Evolutionary conservation across 2,888 invertebrate species (phyloP).

Genomic region (Hesperia comma): DNA sequence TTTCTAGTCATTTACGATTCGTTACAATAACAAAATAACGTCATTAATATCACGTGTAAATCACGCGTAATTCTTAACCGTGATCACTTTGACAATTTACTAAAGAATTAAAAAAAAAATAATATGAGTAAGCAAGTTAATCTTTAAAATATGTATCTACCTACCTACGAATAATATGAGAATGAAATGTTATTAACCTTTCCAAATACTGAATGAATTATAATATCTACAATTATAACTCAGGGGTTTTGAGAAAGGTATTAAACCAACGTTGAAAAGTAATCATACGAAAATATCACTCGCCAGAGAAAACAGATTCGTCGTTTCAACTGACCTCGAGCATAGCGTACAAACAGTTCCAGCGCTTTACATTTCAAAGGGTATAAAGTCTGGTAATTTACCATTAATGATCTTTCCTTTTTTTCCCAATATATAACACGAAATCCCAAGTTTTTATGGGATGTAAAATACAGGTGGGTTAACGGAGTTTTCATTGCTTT

Average conservation of each 20-base stretch:
- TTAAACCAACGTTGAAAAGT: conserved; percentile 14
- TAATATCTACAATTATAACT: too few relatives aligned
- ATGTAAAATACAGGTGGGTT: conserved; percentile 74
- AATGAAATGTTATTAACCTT: too few relatives aligned
- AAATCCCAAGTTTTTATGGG: conserved; percentile 74
- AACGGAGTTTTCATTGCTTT: conserved; percentile 77
- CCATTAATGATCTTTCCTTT: conserved; percentile 77
- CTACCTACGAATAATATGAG: too few relatives aligned
- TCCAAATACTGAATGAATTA: too few relatives aligned
- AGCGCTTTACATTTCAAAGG: conserved; percentile 69
- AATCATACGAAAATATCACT: conserved; percentile 32
- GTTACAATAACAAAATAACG: too few relatives aligned
- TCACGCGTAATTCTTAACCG: too few relatives aligned
- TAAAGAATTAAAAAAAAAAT: too few relatives aligned
- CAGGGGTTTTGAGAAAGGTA: background rate
- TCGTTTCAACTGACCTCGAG: conserved; percentile 50
- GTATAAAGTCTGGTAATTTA: conserved; percentile 76
- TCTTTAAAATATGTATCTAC: too few relatives aligned
- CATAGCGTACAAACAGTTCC: conserved; percentile 63
- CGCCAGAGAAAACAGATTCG: conserved; percentile 31
- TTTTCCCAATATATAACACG: conserved; percentile 72
- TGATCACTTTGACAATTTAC: too few relatives aligned
- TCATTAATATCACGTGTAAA: too few relatives aligned
- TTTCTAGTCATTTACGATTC: too few relatives aligned
- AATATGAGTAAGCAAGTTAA: too few relatives aligned